These are phyloP conservation scores for Rhabdomys dilectus DNA, from an alignment of 2,113 vertebrate genomes.

Conservation along the genomic window DNA sequence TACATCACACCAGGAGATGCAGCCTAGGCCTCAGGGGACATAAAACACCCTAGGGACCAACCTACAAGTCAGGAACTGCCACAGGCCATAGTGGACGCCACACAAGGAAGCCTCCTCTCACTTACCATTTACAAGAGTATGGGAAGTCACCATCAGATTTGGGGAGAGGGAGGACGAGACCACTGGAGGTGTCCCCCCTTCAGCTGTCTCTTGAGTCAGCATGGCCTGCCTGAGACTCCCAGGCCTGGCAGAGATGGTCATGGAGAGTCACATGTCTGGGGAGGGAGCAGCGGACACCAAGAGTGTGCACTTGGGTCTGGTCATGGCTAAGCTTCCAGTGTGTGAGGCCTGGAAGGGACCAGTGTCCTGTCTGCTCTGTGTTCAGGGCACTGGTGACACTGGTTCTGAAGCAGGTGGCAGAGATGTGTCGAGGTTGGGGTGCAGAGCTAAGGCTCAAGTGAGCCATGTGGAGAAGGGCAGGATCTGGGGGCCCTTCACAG, in stretches of 20 bases:
- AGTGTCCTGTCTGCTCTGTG: background rate
- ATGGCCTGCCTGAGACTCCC: background rate
- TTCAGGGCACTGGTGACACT: background rate
- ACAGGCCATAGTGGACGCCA: rapidly evolving
- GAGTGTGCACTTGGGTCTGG: background rate
- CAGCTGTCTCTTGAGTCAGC: background rate
- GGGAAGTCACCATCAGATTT: background rate
- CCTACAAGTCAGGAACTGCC: background rate
- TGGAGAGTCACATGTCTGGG: background rate
- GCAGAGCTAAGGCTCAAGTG: background rate
- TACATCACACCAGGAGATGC: background rate
- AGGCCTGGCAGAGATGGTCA: background rate
- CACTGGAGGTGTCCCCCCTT: background rate
- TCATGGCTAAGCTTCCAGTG: background rate
- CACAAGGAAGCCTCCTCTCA: background rate
- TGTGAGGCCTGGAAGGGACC: background rate
- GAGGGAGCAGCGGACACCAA: background rate
- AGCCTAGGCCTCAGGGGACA: background rate
- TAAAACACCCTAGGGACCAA: background rate
- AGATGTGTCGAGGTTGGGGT: background rate
- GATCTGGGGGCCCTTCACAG: background rate
- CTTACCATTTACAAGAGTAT: background rate
- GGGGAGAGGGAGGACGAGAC: background rate
- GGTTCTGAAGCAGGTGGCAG: background rate
- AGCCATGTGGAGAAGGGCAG: too few relatives aligned